Conservation (phyloP, 2,797 vertebrate genomes). For the Lepus townsendii region DNA sequence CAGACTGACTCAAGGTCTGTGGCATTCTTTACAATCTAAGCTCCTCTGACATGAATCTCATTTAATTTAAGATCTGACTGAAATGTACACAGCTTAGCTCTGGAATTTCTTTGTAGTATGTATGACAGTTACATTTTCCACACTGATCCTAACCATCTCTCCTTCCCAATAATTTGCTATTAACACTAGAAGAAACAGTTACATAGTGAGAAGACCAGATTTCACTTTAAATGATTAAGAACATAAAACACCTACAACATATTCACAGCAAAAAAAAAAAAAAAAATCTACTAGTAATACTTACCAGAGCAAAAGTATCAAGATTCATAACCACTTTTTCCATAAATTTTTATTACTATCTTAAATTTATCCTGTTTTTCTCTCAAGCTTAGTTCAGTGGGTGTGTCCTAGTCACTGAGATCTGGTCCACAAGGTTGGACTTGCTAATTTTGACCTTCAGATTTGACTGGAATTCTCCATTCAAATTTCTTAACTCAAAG, state of each 20-base stretch:
- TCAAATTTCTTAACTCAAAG: conserved; percentile 11
- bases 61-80: conserved; percentile 41
- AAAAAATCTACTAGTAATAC: conserved; percentile 25
- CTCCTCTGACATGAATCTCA: neutral
- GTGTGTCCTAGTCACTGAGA: neutral
- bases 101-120: neutral
- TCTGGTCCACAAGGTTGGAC: neutral
- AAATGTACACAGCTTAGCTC: conserved; percentile 59
- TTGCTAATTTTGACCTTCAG: conserved; percentile 52
- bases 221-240: conserved; percentile 43
- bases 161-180: neutral
- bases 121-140: conserved; percentile 27
- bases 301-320: neutral
- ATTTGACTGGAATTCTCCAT: conserved; percentile 31
- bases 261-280: neutral
- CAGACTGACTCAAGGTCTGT: neutral
- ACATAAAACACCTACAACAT: neutral
- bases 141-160: neutral
- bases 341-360: neutral
- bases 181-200: conserved; percentile 19
- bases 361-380: conserved; percentile 28
- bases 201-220: neutral
- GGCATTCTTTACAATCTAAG: conserved; percentile 4
- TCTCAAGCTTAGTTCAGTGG: conserved; percentile 24
- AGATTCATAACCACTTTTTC: conserved; percentile 8